A percentile compares a stretch with the other conserved stretches of the same genome.
phyloP scores from a whole-genome alignment of 2,888 invertebrate species.

The Camptogramma bilineatum region DNA sequence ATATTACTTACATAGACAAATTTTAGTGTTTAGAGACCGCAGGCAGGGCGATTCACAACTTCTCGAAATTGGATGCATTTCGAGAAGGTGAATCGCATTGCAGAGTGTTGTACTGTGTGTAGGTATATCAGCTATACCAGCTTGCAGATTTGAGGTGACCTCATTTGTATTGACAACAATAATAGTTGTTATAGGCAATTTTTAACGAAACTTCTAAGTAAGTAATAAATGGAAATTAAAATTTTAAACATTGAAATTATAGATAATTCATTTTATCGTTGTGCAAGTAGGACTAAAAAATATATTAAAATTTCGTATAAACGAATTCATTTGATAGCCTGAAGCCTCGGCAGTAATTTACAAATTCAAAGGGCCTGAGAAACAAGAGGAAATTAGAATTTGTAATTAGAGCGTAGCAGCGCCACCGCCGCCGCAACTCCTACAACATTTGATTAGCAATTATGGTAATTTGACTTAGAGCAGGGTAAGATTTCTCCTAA shows the following conservation, averaged over 20 bases:
- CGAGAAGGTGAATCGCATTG: too few species aligned
- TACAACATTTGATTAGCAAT: conserved; percentile 85
- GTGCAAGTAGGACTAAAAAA: conserved; percentile 5
- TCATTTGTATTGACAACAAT: too few species aligned
- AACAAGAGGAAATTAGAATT: conserved; percentile 85
- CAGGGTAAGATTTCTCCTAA: conserved; percentile 83
- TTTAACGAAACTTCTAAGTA: too few species aligned
- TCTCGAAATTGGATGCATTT: too few species aligned
- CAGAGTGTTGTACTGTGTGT: too few species aligned
- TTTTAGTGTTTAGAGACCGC: neutral
- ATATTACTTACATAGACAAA: neutral
- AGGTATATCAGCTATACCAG: too few species aligned
- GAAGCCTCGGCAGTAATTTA: conserved; percentile 77
- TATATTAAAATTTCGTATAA: conserved; percentile 25
- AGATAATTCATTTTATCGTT: neutral
- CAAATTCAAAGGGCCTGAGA: conserved; percentile 82
- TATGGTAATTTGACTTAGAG: conserved; percentile 84
- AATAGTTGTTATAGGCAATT: too few species aligned
- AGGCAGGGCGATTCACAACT: too few species aligned
- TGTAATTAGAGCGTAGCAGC: conserved; percentile 80
- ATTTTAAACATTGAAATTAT: neutral
- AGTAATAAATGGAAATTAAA: neutral
- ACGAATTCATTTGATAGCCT: conserved; percentile 72
- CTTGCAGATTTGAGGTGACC: too few species aligned
- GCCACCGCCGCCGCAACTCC: conserved; percentile 70